Base-by-base conservation (phyloP, 2,113 vertebrate species). In the Pachyramphus minor region DNA sequence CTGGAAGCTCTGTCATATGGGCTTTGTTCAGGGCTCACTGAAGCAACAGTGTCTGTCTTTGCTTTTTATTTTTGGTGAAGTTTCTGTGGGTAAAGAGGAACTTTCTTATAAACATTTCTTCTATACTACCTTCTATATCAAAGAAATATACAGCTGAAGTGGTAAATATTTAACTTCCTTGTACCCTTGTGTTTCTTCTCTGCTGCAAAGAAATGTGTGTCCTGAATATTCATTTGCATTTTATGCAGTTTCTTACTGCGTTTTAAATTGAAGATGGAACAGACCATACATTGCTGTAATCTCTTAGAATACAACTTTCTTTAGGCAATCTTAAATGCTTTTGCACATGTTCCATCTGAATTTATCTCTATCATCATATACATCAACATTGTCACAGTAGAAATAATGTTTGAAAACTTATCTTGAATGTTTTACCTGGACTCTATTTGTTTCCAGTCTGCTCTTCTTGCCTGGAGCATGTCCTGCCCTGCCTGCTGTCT, bases 401-500 rank as follows among this genome's bases (percentile, higher is more conserved):
- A 90, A 90, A 58, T 62, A 60, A 45, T 9, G 20, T 44, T 69
- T 88, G 52, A 56, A 84, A 89, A 83, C 11, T 55, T 11, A 78
- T 20, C 41, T 81, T 55, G 47, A 75, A 67, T 39, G 18, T 31
- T 31, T 96, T 98, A 98, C 98, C 98, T 99, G 98, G 58, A 98
- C 79, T 97, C 97, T 98, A 58, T 97, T 98, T 97, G 97, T 97
- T 79, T 98, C 98, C 81, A 98, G 52, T 84, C 97, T 98, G 67
- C 96, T 97, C 89, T 98, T 98, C 89, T 98, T 71, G 12, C 97
- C 98, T 88, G 97, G 96, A 37, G 96, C 97, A 82, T 98, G 98
- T 47, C 98, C 98, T 71, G 98, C 96, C 83, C 98, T 99, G 88
- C 98, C 97, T 39, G 98, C 98, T 79, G 98, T 98, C 93, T 99